A percentile compares a stretch with the other conserved stretches of the same genome.
Evolutionary conservation across 1,140 invertebrate genomes (phyloP).

Genomic region (Drosophila santomea): DNA sequence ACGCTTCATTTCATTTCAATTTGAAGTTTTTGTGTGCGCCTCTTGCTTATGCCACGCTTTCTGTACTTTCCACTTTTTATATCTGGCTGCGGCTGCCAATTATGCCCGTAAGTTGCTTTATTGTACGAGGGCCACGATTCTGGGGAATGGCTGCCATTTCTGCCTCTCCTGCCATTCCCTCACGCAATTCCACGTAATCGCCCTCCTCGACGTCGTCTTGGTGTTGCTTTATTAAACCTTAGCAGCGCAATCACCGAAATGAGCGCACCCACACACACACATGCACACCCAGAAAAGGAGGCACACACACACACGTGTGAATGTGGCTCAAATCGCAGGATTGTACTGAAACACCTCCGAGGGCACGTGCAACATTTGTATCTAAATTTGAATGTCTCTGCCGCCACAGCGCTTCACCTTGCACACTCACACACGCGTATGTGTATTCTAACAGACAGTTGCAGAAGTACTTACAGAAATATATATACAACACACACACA

Average conservation of each 20-base stretch:
- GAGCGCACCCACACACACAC: slow-evolving; percentile 64
- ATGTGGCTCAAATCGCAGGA: slow-evolving; percentile 22
- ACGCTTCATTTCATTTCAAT: slow-evolving; percentile 77
- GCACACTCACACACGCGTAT: slow-evolving; percentile 18
- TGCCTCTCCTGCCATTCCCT: slow-evolving; percentile 44
- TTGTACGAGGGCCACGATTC: slow-evolving; percentile 35
- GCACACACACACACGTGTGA: slow-evolving; percentile 15
- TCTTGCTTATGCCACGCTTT: slow-evolving; percentile 57
- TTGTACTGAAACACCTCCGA: slow-evolving; percentile 51
- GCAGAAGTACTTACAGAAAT: slow-evolving; percentile 1
- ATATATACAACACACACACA: background rate
- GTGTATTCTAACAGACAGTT: slow-evolving; percentile 11
- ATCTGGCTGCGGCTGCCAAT: slow-evolving; percentile 63
- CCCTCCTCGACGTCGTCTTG: slow-evolving; percentile 58
- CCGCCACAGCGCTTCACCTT: slow-evolving; percentile 40
- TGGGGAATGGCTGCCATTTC: slow-evolving; percentile 57
- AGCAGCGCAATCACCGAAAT: slow-evolving; percentile 73
- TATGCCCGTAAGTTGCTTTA: slow-evolving; percentile 76
- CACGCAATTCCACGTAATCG: slow-evolving; percentile 39
- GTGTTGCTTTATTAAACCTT: slow-evolving; percentile 78
- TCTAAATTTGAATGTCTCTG: slow-evolving; percentile 80
- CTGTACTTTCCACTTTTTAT: slow-evolving; percentile 19
- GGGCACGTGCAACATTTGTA: slow-evolving; percentile 78
- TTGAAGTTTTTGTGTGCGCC: slow-evolving; percentile 46
- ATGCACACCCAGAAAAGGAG: background rate